A percentile compares a stretch with the other conserved stretches of the same genome.
Evolutionary conservation across 2,888 invertebrate species (phyloP).

Genomic region (Neoaliturus tenellus): DNA sequence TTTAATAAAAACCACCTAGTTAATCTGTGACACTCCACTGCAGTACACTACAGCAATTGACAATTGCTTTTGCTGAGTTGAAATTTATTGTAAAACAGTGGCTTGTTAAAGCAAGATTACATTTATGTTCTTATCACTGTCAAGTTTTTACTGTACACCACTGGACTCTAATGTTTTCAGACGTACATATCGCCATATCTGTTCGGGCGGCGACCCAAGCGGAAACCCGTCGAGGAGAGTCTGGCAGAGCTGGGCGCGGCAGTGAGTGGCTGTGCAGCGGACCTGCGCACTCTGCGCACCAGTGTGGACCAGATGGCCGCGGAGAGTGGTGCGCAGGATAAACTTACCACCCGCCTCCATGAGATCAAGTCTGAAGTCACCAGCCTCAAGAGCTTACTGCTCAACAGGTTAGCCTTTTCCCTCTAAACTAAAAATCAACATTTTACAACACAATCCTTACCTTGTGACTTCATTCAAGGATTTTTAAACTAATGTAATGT

Average conservation of each 20-base stretch:
- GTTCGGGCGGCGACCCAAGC: constrained; percentile 59
- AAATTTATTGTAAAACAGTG: too few relatives aligned
- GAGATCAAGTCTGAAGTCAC: constrained; percentile 62
- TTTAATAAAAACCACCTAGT: too few relatives aligned
- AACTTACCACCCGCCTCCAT: constrained; percentile 57
- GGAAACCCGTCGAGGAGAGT: constrained; percentile 51
- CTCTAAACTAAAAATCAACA: too few relatives aligned
- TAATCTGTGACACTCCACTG: too few relatives aligned
- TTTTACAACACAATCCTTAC: too few relatives aligned
- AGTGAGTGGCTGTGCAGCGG: constrained; percentile 54
- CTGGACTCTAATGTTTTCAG: constrained; percentile 55
- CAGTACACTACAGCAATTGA: too few relatives aligned
- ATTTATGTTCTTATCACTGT: background rate
- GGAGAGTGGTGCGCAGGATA: constrained; percentile 40
- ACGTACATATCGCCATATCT: constrained; percentile 61
- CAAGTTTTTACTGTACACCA: background rate
- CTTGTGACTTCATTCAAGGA: too few relatives aligned
- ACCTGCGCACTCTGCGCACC: constrained; percentile 57
- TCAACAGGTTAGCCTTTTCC: constrained; percentile 59
- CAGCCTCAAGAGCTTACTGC: constrained; percentile 62
- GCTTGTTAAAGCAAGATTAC: too few relatives aligned
- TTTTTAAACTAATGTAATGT: too few relatives aligned
- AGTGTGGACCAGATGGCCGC: constrained; percentile 60
- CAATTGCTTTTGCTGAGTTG: too few relatives aligned
- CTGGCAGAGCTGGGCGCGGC: constrained; percentile 59